Percentiles rank a stretch among this genome's conserved stretches.
phyloP scores from a whole-genome alignment of 1,140 invertebrate genomes.

The Drosophila erecta region DNA sequence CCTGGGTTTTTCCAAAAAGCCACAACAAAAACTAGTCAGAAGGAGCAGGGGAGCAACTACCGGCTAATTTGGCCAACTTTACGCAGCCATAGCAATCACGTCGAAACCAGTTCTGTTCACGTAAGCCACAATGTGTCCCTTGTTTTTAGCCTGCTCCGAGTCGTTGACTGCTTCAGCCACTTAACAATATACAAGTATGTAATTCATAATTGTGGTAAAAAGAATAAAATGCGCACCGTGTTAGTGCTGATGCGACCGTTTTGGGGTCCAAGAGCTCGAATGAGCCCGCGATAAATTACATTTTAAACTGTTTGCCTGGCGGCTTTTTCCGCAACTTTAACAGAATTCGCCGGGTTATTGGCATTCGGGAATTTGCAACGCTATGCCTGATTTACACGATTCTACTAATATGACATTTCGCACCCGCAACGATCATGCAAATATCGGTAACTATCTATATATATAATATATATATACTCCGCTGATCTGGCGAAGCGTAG shows the following conservation, averaged over 20 bases:
- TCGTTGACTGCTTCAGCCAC: slow-evolving; percentile 12
- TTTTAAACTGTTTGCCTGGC: slow-evolving; percentile 9
- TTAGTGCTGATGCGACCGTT: slow-evolving; percentile 43
- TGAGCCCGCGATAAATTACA: slow-evolving; percentile 6
- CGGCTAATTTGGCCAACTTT: slow-evolving; percentile 44
- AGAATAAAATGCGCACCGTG: slow-evolving; percentile 10
- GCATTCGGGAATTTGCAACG: slow-evolving; percentile 38
- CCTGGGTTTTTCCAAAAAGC: slow-evolving; percentile 39
- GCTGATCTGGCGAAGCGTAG: slow-evolving; percentile 39
- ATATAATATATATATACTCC: not conserved
- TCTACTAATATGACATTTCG: slow-evolving; percentile 43
- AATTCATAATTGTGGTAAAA: slow-evolving; percentile 48
- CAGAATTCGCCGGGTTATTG: slow-evolving; percentile 51
- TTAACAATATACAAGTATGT: slow-evolving; percentile 40
- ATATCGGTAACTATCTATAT: slow-evolving; percentile 7
- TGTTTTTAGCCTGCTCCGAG: slow-evolving; percentile 3
- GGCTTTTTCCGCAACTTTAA: slow-evolving; percentile 34
- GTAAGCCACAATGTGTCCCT: slow-evolving; percentile 30
- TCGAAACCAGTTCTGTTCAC: slow-evolving; percentile 45
- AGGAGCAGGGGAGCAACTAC: slow-evolving; percentile 1
- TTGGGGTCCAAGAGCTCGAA: not conserved
- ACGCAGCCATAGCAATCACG: slow-evolving; percentile 18
- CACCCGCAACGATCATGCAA: slow-evolving; percentile 11
- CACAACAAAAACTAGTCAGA: slow-evolving; percentile 12
- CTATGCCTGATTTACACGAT: slow-evolving; percentile 60